Evolutionary conservation across 2,888 invertebrate genomes (phyloP).

Genomic region (Toxonevra muliebris): DNA sequence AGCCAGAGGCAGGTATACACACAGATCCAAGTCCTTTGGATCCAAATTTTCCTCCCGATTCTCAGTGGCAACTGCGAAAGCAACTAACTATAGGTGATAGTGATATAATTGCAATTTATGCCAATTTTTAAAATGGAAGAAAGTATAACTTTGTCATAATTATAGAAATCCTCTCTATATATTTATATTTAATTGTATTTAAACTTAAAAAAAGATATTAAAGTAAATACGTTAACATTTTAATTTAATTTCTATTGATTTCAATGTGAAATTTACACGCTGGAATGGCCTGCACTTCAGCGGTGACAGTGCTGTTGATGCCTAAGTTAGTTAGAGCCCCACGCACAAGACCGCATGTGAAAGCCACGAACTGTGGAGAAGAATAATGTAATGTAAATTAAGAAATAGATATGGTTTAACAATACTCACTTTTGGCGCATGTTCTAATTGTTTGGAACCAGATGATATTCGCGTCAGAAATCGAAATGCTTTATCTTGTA

Average conservation of each 20-base stretch:
- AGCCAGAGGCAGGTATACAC: constrained; percentile 70
- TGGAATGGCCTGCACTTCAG: constrained; percentile 92
- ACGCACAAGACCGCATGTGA: constrained; percentile 94
- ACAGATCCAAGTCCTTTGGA: constrained; percentile 78
- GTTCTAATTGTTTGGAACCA: constrained; percentile 90
- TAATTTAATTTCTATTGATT: constrained; percentile 75
- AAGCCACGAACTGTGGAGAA: constrained; percentile 81
- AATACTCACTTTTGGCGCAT: constrained; percentile 79
- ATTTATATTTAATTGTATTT: not conserved
- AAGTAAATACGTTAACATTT: not conserved
- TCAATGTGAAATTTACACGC: constrained; percentile 92
- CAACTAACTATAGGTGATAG: constrained; percentile 71
- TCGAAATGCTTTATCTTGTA: constrained; percentile 95
- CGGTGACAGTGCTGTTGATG: constrained; percentile 92
- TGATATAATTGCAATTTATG: constrained; percentile 75
- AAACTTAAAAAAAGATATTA: constrained; percentile 2
- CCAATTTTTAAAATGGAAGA: constrained; percentile 36
- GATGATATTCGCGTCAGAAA: constrained; percentile 88
- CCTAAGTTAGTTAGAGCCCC: constrained; percentile 96
- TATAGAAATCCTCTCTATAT: no score
- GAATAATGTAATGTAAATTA: constrained; percentile 5
- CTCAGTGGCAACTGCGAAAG: constrained; percentile 69
- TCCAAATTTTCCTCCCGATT: constrained; percentile 65
- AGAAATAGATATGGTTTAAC: not conserved
- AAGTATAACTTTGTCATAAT: no score